phyloP scores from a whole-genome alignment of 1,140 invertebrate genomes.

The Chelonus insularis region DNA sequence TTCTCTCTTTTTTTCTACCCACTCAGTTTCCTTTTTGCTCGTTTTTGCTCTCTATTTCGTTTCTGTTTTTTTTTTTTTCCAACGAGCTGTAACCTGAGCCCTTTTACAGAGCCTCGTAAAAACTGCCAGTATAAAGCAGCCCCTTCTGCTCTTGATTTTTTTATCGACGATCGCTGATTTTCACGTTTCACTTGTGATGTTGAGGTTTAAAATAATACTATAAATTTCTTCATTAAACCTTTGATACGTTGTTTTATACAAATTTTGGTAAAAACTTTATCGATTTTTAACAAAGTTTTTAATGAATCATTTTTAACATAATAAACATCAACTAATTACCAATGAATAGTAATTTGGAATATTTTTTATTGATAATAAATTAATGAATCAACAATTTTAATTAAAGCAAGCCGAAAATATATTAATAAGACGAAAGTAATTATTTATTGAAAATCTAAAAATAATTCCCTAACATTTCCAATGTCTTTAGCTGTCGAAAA shows the following conservation, averaged over 20 bases:
- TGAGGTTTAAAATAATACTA: not conserved
- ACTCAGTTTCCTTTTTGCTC: not conserved
- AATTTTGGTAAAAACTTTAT: no score
- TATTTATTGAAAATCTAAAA: no score
- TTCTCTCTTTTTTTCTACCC: not conserved
- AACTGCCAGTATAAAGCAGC: not conserved
- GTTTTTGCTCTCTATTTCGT: slow-evolving; percentile 11
- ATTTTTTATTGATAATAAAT: no score
- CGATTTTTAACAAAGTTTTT: no score
- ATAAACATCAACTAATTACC: no score
- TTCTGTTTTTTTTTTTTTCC: slow-evolving; percentile 4
- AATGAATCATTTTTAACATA: no score
- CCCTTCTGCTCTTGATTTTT: not conserved
- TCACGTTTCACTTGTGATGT: not conserved
- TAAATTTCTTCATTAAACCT: not conserved
- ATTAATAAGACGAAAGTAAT: no score
- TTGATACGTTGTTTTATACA: not conserved
- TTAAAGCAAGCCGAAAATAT: no score
- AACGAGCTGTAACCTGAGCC: slow-evolving; percentile 2
- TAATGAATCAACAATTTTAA: no score
- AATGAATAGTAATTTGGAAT: no score
- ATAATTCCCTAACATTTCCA: no score
- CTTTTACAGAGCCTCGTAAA: not conserved
- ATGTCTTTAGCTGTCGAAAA: no score
- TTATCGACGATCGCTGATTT: not conserved